Evolutionary conservation across 2,888 invertebrate genomes (phyloP).

Genomic region (Tenodera sinensis): DNA sequence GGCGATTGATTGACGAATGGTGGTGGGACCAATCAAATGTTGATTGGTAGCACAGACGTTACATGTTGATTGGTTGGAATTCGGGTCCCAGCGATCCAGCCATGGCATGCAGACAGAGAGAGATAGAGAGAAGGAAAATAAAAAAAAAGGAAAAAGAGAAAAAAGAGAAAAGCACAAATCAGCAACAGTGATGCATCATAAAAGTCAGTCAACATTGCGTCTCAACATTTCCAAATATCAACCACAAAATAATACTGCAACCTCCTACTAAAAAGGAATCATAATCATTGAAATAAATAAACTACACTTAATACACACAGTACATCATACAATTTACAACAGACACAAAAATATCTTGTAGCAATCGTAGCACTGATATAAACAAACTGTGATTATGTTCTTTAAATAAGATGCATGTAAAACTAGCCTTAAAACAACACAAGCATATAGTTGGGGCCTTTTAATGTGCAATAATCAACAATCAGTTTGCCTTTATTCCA

Average conservation of each 20-base stretch:
- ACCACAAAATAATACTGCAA: slow-evolving; percentile 19
- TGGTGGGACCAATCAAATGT: slow-evolving; percentile 4
- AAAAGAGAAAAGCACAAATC: slow-evolving; percentile 18
- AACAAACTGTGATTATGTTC: background rate
- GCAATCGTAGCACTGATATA: background rate
- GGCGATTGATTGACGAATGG: slow-evolving; percentile 8
- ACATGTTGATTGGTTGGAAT: slow-evolving; percentile 12
- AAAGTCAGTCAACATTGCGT: slow-evolving; percentile 3
- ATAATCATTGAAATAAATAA: slow-evolving; percentile 23
- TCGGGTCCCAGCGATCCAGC: slow-evolving; percentile 33
- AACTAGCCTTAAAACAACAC: background rate
- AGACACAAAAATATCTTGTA: background rate
- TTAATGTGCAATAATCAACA: background rate
- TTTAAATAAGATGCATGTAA: background rate
- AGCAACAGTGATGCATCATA: slow-evolving; percentile 21
- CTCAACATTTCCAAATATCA: slow-evolving; percentile 13
- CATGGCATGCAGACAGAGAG: slow-evolving; percentile 55
- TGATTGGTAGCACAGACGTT: slow-evolving; percentile 9
- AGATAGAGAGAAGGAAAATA: slow-evolving; percentile 54
- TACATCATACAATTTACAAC: background rate
- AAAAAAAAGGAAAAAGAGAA: slow-evolving; percentile 53
- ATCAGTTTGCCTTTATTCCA: background rate
- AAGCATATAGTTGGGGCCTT: too few relatives aligned
- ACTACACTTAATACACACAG: slow-evolving; percentile 8
- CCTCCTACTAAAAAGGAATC: slow-evolving; percentile 34